These are phyloP conservation scores for Leptinotarsa lineolata DNA, from an alignment of 1,140 invertebrate genomes.

Conservation along the genomic window DNA sequence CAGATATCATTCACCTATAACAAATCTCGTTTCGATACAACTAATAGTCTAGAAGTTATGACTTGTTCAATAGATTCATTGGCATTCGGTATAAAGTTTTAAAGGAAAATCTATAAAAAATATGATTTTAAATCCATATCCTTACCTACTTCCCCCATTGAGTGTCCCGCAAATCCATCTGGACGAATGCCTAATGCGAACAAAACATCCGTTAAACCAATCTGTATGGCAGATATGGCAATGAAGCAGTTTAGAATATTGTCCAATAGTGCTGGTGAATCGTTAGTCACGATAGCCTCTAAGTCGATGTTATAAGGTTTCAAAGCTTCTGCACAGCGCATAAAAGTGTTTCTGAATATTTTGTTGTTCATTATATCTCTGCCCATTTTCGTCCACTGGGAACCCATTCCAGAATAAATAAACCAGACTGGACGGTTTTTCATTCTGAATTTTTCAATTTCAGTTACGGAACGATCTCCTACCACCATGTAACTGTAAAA, in stretches of 20 bases:
- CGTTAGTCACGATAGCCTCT: slow-evolving; percentile 73
- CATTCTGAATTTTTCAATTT: slow-evolving; percentile 43
- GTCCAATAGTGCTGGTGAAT: slow-evolving; percentile 73
- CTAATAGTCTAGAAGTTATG: no score
- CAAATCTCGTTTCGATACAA: no score
- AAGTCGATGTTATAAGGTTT: slow-evolving; percentile 78
- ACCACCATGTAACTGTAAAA: slow-evolving; percentile 25
- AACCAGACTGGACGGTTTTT: slow-evolving; percentile 86
- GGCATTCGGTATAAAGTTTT: no score
- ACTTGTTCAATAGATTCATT: no score
- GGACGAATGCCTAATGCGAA: slow-evolving; percentile 74
- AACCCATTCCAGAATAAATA: slow-evolving; percentile 94
- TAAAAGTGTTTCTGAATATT: slow-evolving; percentile 74
- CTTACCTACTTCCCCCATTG: slow-evolving; percentile 77
- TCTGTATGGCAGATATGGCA: slow-evolving; percentile 88
- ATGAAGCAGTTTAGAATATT: slow-evolving; percentile 86
- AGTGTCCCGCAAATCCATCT: slow-evolving; percentile 93
- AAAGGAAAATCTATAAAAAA: no score
- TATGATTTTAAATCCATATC: no score
- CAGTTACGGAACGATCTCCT: slow-evolving; percentile 16
- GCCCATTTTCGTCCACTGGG: slow-evolving; percentile 93
- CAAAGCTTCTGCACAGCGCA: slow-evolving; percentile 73
- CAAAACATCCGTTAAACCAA: slow-evolving; percentile 85
- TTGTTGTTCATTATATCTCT: slow-evolving; percentile 78
- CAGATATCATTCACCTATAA: no score